These are phyloP conservation scores for Oryzias woworae DNA, from an alignment of 2,113 vertebrate species.

Conservation along the genomic window DNA sequence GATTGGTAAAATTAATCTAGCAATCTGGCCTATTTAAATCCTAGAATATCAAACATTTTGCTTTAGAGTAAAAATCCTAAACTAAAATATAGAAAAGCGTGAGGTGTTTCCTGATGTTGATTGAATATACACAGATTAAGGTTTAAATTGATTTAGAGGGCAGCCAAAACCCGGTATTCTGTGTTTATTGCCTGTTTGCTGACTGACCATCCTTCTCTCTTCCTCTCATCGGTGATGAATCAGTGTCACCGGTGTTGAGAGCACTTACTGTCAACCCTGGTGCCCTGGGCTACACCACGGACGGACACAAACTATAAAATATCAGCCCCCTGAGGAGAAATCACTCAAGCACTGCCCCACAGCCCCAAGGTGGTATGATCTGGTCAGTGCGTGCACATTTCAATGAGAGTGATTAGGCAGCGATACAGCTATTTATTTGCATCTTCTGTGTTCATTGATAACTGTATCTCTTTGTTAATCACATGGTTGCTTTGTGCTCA, in stretches of 20 bases:
- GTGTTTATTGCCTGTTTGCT: conserved; percentile 39
- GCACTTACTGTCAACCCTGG: conserved; percentile 84
- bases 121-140: conserved; percentile 7
- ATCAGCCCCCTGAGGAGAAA: conserved; percentile 82
- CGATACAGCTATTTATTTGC: conserved; percentile 41
- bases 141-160: conserved; percentile 14
- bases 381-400: conserved; percentile 60
- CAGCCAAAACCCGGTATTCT: conserved; percentile 19
- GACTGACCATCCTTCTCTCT: conserved; percentile 29
- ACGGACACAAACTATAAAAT: conserved; percentile 88
- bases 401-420: conserved; percentile 44
- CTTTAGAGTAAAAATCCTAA: conserved; percentile 12
- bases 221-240: conserved; percentile 80
- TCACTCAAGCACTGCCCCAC: conserved; percentile 77
- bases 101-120: neutral
- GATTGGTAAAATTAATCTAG: conserved; percentile 71
- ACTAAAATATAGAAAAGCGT: conserved; percentile 11
- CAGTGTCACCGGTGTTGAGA: conserved; percentile 83
- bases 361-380: conserved; percentile 70
- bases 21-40: conserved; percentile 30
- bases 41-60: conserved; percentile 29
- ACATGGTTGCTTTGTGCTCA: conserved; percentile 25
- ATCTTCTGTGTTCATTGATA: no score
- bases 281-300: conserved; percentile 79
- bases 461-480: conserved; percentile 20